Percentiles rank a stretch among this genome's conserved stretches.
These are phyloP conservation scores for Anhinga anhinga DNA, from an alignment of 2,113 vertebrate genomes.

Conservation along the genomic window DNA sequence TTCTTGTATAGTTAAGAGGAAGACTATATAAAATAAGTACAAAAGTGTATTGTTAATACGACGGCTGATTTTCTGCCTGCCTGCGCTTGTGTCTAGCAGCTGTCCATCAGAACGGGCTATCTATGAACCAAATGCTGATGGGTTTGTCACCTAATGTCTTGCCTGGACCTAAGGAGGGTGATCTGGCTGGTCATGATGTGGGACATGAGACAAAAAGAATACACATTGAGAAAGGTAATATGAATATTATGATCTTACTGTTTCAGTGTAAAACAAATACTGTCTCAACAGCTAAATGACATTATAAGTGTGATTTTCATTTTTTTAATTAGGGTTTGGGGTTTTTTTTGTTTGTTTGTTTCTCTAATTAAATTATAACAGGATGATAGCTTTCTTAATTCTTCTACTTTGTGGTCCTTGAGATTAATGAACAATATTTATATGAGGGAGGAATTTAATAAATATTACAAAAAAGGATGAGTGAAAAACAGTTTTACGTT, in stretches of 20 bases:
- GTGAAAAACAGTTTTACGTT: constrained; percentile 9
- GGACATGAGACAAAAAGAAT: constrained; percentile 94
- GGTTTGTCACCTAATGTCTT: constrained; percentile 93
- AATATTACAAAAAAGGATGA: background rate
- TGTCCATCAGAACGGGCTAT: constrained; percentile 93
- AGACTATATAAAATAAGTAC: background rate
- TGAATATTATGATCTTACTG: background rate
- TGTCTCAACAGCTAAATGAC: background rate
- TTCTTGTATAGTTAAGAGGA: background rate
- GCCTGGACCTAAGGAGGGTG: constrained; percentile 95
- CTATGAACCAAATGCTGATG: constrained; percentile 96
- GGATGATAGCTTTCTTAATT: background rate
- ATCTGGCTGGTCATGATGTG: constrained; percentile 93
- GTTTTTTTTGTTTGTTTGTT: background rate
- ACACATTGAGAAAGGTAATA: constrained; percentile 94
- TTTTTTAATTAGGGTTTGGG: background rate
- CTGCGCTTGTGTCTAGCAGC: constrained; percentile 73
- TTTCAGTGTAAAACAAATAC: background rate
- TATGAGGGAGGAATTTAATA: background rate
- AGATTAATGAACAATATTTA: background rate
- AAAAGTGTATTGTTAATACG: background rate
- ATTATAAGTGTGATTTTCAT: background rate
- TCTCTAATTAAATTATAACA: background rate
- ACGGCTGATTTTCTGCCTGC: constrained; percentile 9
- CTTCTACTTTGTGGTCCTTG: background rate